Evolutionary conservation across 2,797 vertebrate species (phyloP).

Genomic region (Ctenosaura bakeri): DNA sequence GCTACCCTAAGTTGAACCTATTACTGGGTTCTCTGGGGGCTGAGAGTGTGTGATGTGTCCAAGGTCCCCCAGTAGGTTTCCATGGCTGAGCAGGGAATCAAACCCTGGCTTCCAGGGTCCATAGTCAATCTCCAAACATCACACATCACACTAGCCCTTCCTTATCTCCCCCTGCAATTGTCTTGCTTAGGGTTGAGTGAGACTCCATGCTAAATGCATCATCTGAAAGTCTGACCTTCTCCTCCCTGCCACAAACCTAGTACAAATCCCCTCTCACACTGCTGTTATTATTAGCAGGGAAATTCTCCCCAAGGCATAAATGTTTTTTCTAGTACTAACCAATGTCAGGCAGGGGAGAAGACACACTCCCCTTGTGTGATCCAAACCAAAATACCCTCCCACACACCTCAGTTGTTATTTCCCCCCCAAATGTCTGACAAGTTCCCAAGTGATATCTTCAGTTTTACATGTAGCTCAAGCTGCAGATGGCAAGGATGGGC

Average conservation of each 20-base stretch:
- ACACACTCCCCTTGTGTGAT: no score
- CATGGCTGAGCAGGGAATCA: no score
- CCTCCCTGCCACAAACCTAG: background rate
- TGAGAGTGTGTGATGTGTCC: no score
- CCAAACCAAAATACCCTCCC: background rate
- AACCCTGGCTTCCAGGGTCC: no score
- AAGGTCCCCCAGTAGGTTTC: no score
- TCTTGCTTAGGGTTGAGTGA: background rate
- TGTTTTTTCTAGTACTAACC: background rate
- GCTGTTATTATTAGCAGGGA: background rate
- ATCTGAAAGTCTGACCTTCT: background rate
- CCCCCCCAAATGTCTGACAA: background rate
- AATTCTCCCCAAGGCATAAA: background rate
- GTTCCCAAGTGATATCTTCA: background rate
- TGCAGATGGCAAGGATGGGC: background rate
- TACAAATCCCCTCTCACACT: background rate
- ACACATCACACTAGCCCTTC: no score
- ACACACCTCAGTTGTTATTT: background rate
- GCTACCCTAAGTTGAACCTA: no score
- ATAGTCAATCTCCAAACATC: no score
- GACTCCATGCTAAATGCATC: background rate
- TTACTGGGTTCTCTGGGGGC: no score
- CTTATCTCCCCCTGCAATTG: background rate
- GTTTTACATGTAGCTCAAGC: background rate
- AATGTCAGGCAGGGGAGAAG: no score